Percentiles rank a stretch among this genome's conserved stretches.
Conservation (phyloP, 2,797 vertebrate genomes). For the Oophaga sylvatica region DNA sequence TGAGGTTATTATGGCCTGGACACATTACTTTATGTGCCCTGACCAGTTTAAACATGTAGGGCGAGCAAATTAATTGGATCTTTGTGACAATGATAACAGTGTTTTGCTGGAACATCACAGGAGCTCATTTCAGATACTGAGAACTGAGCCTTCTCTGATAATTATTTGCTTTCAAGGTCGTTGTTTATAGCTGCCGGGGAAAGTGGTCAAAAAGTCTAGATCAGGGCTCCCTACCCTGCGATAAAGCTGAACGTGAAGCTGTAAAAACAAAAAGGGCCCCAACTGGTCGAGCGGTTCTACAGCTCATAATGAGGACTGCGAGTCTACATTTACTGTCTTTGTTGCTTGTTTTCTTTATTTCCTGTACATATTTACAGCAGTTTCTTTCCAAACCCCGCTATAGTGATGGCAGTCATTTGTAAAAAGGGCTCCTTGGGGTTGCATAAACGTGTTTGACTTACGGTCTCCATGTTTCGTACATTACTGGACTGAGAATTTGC, state of each 20-base stretch:
- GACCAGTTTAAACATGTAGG: slow-evolving; percentile 75
- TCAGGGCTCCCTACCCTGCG: slow-evolving; percentile 56
- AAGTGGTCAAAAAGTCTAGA: slow-evolving; percentile 61
- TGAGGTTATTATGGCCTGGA: slow-evolving; percentile 73
- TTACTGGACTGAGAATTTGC: slow-evolving; percentile 49
- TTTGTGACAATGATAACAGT: slow-evolving; percentile 72
- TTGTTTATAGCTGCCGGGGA: slow-evolving; percentile 57
- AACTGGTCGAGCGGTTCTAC: slow-evolving; percentile 41
- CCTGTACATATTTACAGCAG: slow-evolving; percentile 50
- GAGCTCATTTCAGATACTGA: slow-evolving; percentile 70
- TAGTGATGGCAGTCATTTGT: slow-evolving; percentile 57
- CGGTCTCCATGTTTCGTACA: slow-evolving; percentile 37
- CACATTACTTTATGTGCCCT: slow-evolving; percentile 67
- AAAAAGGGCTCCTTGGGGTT: slow-evolving; percentile 56
- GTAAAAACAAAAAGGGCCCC: slow-evolving; percentile 66
- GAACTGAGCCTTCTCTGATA: slow-evolving; percentile 66
- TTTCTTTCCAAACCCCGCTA: slow-evolving; percentile 41
- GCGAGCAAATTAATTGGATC: slow-evolving; percentile 77
- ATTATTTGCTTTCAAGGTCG: slow-evolving; percentile 68
- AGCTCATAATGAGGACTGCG: slow-evolving; percentile 39
- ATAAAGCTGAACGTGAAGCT: slow-evolving; percentile 62
- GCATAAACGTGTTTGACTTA: slow-evolving; percentile 53
- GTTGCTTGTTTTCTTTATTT: slow-evolving; percentile 46
- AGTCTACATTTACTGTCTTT: slow-evolving; percentile 41
- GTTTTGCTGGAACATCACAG: slow-evolving; percentile 68